phyloP scores from a whole-genome alignment of 2,888 invertebrate species.

The Actias luna region DNA sequence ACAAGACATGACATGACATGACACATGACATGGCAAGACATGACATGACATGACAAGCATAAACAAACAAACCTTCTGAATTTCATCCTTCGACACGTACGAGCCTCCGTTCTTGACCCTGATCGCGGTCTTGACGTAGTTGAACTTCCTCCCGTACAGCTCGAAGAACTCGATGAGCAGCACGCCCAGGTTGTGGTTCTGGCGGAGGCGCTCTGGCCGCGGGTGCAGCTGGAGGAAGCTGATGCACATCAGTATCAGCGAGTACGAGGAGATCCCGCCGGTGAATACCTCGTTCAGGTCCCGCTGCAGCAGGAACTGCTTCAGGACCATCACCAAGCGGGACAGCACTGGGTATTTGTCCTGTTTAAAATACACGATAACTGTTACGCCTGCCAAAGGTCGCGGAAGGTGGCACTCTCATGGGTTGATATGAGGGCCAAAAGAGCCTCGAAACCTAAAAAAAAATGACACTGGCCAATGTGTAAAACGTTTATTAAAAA shows the following conservation, averaged over 20 bases:
- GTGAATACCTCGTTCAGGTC: constrained; percentile 99
- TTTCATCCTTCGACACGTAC: constrained; percentile 96
- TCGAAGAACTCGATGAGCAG: constrained; percentile 98
- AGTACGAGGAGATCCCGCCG: constrained; percentile 99
- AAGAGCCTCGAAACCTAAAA: too few relatives aligned
- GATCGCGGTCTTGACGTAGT: constrained; percentile 96
- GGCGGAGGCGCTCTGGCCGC: constrained; percentile 86
- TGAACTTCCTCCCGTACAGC: constrained; percentile 97
- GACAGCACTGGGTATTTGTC: constrained; percentile 93
- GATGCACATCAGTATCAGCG: constrained; percentile 98
- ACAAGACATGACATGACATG: too few relatives aligned
- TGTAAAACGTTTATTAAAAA: neutral
- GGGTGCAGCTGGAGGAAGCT: constrained; percentile 97
- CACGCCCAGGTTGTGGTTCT: constrained; percentile 92
- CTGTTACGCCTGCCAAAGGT: too few relatives aligned
- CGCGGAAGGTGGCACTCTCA: too few relatives aligned
- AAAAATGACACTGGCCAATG: neutral
- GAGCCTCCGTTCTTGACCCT: constrained; percentile 95
- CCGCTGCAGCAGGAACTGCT: constrained; percentile 98
- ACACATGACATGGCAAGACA: too few relatives aligned
- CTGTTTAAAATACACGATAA: constrained; percentile 41
- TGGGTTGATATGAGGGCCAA: too few relatives aligned
- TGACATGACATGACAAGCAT: too few relatives aligned
- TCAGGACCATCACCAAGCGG: constrained; percentile 97
- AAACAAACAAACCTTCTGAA: constrained; percentile 81